A percentile compares a stretch with the other conserved stretches of the same genome.
Conservation (phyloP, 1,140 invertebrate species). For the Tetragonula clypearis region DNA sequence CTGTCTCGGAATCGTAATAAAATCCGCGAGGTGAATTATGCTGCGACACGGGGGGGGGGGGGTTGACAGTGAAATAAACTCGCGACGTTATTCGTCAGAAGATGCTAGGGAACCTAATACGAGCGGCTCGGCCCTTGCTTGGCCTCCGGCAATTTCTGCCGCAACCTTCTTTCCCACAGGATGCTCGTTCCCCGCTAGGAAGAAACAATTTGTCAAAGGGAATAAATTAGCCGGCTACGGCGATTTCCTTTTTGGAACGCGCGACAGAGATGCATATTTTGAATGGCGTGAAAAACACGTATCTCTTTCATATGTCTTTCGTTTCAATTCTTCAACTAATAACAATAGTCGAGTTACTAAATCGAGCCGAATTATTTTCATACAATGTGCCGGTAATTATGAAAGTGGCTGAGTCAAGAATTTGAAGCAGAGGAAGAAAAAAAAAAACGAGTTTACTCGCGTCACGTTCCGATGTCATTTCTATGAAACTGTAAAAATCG, state of each 20-base stretch:
- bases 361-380: no score
- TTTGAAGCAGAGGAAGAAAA: no score
- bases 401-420: no score
- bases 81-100: slow-evolving; percentile 42
- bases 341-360: no score
- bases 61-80: slow-evolving; percentile 39
- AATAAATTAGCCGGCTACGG: slow-evolving; percentile 52
- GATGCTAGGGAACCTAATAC: slow-evolving; percentile 50
- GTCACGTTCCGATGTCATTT: no score
- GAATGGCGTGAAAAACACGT: background rate
- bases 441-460: no score
- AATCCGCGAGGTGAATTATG: slow-evolving; percentile 47
- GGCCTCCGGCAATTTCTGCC: slow-evolving; percentile 34
- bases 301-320: no score
- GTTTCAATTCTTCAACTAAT: background rate
- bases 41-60: background rate
- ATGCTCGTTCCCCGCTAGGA: slow-evolving; percentile 33
- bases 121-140: slow-evolving; percentile 11
- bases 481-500: no score
- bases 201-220: slow-evolving; percentile 66
- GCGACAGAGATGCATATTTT: background rate
- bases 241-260: background rate
- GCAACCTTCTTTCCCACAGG: slow-evolving; percentile 30
- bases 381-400: no score
- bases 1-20: slow-evolving; percentile 42